Evolutionary conservation across 2,888 invertebrate genomes (phyloP).

Genomic region (Sphinx pinastri): DNA sequence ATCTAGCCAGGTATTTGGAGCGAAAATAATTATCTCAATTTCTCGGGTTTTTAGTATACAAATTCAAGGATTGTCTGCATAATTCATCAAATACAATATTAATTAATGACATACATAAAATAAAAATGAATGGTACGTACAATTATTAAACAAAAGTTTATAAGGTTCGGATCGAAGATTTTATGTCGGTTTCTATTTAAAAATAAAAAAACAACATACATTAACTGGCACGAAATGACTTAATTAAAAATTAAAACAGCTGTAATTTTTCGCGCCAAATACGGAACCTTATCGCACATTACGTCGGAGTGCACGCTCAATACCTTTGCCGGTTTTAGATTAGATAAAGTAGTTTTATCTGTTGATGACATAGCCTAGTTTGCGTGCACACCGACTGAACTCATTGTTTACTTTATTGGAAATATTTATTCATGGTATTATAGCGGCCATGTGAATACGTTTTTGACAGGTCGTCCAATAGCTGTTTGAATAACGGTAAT

Average conservation of each 20-base stretch:
- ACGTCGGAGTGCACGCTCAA: constrained; percentile 47
- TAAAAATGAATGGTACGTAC: too few species aligned
- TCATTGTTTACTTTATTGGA: constrained; percentile 39
- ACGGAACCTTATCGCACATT: constrained; percentile 36
- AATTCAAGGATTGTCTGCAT: too few species aligned
- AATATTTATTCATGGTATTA: constrained; percentile 25
- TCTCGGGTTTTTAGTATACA: too few species aligned
- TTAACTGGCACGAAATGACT: neutral
- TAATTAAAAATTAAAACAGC: constrained; percentile 11
- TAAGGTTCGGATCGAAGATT: too few species aligned
- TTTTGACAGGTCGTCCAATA: neutral
- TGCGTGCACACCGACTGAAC: constrained; percentile 43
- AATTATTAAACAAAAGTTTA: too few species aligned
- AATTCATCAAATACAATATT: too few species aligned
- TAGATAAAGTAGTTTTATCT: constrained; percentile 60
- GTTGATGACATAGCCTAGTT: constrained; percentile 62
- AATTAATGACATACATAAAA: too few species aligned
- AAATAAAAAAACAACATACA: too few species aligned
- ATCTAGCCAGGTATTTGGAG: too few species aligned
- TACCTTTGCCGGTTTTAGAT: constrained; percentile 54
- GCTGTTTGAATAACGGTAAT: constrained; percentile 8
- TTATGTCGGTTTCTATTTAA: too few species aligned
- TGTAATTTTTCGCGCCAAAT: constrained; percentile 27
- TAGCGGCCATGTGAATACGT: neutral
- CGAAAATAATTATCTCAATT: too few species aligned